Evolutionary conservation across 2,797 vertebrate genomes (phyloP).

Genomic region (Anolis apletophallus): DNA sequence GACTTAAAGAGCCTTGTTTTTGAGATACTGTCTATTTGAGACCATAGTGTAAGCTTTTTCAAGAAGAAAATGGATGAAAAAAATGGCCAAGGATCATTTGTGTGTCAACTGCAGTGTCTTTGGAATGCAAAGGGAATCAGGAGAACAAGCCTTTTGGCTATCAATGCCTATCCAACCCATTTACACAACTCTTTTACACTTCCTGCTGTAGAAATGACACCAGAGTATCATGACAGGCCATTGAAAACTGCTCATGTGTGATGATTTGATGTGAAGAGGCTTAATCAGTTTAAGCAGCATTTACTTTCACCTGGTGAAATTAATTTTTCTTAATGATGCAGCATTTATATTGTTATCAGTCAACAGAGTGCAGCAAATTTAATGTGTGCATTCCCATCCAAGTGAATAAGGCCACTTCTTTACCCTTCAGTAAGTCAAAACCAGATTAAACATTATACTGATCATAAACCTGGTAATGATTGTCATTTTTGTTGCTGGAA

Average conservation of each 20-base stretch:
- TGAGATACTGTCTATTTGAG: not conserved
- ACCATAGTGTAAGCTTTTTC: not conserved
- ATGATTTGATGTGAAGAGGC: not conserved
- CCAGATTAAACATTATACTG: slow-evolving; percentile 52
- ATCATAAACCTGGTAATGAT: slow-evolving; percentile 42
- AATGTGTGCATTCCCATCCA: slow-evolving; percentile 27
- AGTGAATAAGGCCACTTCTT: slow-evolving; percentile 40
- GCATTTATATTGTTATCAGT: not conserved
- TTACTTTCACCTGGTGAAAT: slow-evolving; percentile 40
- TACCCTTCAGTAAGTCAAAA: slow-evolving; percentile 55
- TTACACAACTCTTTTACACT: not conserved
- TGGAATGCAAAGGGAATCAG: not conserved
- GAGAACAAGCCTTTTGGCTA: not conserved
- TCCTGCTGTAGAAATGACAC: not conserved
- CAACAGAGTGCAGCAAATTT: slow-evolving; percentile 15
- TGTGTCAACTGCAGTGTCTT: not conserved
- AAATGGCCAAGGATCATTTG: not conserved
- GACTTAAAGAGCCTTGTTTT: too few species aligned
- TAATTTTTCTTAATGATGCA: slow-evolving; percentile 57
- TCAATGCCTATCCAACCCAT: not conserved
- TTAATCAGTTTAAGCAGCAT: slow-evolving; percentile 34
- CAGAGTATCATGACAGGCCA: not conserved
- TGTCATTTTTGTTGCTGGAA: slow-evolving; percentile 53
- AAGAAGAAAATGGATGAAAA: not conserved
- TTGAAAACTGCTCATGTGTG: not conserved